Evolutionary conservation across 2,797 vertebrate species (phyloP), one percentile per base, ranked within the genome.

Genomic region (Pseudochaenichthys georgianus): DNA sequence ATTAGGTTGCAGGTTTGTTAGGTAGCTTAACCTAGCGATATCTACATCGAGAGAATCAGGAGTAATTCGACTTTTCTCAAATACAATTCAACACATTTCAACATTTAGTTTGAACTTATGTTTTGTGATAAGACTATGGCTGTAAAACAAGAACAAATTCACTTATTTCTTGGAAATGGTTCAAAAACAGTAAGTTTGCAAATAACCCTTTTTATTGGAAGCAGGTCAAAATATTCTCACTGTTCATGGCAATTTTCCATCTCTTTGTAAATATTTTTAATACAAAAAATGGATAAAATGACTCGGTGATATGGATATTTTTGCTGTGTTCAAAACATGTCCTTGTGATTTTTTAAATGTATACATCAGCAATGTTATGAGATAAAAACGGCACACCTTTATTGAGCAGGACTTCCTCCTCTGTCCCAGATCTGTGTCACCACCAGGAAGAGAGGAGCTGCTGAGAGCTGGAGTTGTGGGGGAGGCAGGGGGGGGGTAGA

Each of bases 391-490:
- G 21, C 6, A n/a, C 54, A 34, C 47, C 50, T 61, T 16, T 15
- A 16, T 31, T n/a, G 23, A 42, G 43, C 43, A 45, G 64, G 15
- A 28, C 31, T 31, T 21, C 1, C 66, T 50, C 57, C 64, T 64
- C 59, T 57, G 65, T 86, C 83, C 78, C 70, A 72, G 19, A 55
- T 75, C 79, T 71, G 70, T 68, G 72, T 87, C 83, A 63, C 77
- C 63, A 28, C 77, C 63, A 28, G 71, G 54, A 28, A 70, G 52
- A 71, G 58, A 52, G 74, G 71, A 86, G 76, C 79, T 78, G 88
- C 80, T 87, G 88, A 88, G 89, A 88, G 91, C 65, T 82, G 73
- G 83, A 77, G 81, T 38, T 3, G 78, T 46, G 57, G 58, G 71
- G 51, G 68, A 13, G 28, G 64, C 38, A 73, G 67, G 57, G 41